Evolutionary conservation across 2,797 vertebrate species (phyloP).

Genomic region (Taeniopygia guttata): DNA sequence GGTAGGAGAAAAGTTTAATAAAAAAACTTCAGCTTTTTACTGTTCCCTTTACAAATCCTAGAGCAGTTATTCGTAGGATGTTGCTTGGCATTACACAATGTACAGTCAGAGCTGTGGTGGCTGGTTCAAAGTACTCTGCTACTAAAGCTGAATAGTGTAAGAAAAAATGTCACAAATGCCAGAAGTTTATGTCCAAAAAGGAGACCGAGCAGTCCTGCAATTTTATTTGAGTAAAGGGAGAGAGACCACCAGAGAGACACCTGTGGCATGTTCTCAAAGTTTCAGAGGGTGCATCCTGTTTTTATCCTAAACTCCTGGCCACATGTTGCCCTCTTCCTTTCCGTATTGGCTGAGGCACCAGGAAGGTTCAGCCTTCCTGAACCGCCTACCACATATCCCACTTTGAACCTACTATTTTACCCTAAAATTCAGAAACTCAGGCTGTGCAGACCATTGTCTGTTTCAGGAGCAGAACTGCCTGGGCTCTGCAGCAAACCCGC

Average conservation of each 20-base stretch:
- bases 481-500: neutral
- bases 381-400: fast-evolving
- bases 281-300: too few species aligned
- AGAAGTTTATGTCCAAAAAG: neutral
- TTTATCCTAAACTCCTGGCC: neutral
- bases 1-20: neutral
- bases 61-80: neutral
- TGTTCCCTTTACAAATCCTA: neutral
- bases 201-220: neutral
- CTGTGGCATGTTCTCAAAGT: fast-evolving
- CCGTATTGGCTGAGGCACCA: fast-evolving
- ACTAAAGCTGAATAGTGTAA: neutral
- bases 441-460: neutral
- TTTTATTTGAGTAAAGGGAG: neutral
- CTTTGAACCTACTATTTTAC: fast-evolving
- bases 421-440: neutral
- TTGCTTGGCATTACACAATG: neutral
- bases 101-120: neutral
- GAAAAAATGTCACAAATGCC: neutral
- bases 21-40: neutral
- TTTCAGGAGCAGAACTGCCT: too few species aligned
- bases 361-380: neutral
- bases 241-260: fast-evolving
- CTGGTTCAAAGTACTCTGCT: neutral
- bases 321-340: neutral